Evolutionary conservation across 1,140 invertebrate genomes (phyloP), one percentile per base, ranked within the genome.

Genomic region (Wiebesia pumilae): DNA sequence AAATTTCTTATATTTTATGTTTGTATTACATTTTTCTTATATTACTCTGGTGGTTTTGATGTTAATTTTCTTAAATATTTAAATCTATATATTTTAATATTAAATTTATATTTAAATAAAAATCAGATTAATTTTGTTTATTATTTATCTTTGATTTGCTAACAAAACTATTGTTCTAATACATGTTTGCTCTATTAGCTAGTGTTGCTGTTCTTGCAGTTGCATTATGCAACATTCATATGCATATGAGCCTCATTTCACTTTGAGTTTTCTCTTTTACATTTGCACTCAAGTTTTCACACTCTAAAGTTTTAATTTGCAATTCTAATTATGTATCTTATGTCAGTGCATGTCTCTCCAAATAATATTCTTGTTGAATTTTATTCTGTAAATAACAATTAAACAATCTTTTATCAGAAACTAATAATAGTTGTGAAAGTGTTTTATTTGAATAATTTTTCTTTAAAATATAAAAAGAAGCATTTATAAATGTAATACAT

Each of bases 211-310:
- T 54, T 21, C 16, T 54, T 54, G 19, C 51, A 92, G 35, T 86
- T 93, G 88, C 90, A 93, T 93, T 88, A 92, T 91, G 27, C 90
- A 87, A 71, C 82, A 89, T 82, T 93, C 91, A 62, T 92, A 90
- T 43, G 89, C 89, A n/a, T n/a, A n/a, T n/a, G n/a, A n/a, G n/a
- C n/a, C n/a, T n/a, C n/a, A n/a, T n/a, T n/a, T n/a, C n/a, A n/a
- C n/a, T n/a, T n/a, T n/a, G n/a, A n/a, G n/a, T n/a, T n/a, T n/a
- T 93, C 91, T 75, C 87, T 90, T 51, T 92, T 88, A 83, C 89
- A 91, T 87, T 93, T 90, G 89, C 90, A 92, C 71, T 91, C 90
- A 67, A 90, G 88, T 88, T 47, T 89, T 90, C 84, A 92, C 91
- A 85, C 82, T 92, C 92, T 21, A 92, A 80, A 40, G 88, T 90